These are phyloP conservation scores for Enteromius treurensis DNA, from an alignment of 2,797 vertebrate genomes.

Conservation along the genomic window DNA sequence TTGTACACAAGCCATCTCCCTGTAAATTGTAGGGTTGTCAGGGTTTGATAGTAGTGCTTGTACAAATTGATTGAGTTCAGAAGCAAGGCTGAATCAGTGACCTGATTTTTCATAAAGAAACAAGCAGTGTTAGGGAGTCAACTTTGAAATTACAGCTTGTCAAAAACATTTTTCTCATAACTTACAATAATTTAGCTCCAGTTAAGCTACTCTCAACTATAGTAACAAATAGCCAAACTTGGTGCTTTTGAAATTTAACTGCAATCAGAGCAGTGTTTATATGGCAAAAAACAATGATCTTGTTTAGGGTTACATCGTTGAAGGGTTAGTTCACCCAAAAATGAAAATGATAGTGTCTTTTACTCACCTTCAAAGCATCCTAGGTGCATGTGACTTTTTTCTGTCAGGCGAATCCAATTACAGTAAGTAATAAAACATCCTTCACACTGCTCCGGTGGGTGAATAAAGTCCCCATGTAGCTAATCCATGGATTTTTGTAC, in stretches of 20 bases:
- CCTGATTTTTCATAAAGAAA: neutral
- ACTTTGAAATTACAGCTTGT: neutral
- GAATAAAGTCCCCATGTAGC: too few relatives aligned
- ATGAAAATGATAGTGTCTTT: too few relatives aligned
- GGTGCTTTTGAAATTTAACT: neutral
- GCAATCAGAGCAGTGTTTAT: neutral
- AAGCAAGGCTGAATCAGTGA: neutral
- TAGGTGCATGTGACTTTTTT: too few relatives aligned
- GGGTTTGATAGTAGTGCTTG: neutral
- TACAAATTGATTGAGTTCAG: neutral
- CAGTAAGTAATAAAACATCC: too few relatives aligned
- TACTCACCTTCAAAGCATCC: too few relatives aligned
- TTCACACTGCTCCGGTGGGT: too few relatives aligned
- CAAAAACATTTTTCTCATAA: neutral
- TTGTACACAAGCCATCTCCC: neutral
- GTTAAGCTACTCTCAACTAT: neutral
- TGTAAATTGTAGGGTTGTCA: neutral
- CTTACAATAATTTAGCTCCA: neutral
- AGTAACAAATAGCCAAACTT: neutral
- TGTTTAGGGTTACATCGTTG: neutral
- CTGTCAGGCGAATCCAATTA: too few relatives aligned
- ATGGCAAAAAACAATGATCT: neutral
- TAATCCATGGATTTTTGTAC: too few relatives aligned
- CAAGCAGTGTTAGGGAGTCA: neutral
- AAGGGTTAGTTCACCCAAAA: too few relatives aligned